These are phyloP conservation scores for Dicyrtoma fusca DNA, from an alignment of 2,888 invertebrate genomes.

Conservation along the genomic window DNA sequence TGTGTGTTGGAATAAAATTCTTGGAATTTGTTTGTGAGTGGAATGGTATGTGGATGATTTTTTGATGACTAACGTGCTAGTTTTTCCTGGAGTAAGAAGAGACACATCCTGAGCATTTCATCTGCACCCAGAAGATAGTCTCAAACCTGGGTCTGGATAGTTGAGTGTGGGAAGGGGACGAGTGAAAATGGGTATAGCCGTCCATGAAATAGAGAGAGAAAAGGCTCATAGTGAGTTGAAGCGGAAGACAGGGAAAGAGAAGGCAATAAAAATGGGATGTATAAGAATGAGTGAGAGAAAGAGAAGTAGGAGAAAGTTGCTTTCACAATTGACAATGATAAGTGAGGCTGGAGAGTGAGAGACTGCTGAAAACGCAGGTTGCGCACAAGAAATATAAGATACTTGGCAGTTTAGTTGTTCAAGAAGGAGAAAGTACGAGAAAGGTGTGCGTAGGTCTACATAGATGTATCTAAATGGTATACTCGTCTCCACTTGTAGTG, in stretches of 20 bases:
- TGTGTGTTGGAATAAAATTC: conserved; percentile 8
- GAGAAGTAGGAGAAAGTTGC: conserved; percentile 24
- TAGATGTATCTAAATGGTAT: neutral
- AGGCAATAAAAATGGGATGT: conserved; percentile 29
- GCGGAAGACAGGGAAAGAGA: neutral
- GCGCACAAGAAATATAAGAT: neutral
- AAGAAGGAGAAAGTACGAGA: neutral
- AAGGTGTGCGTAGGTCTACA: neutral
- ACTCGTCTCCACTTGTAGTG: neutral
- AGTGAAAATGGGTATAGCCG: neutral
- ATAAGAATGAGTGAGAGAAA: conserved; percentile 18
- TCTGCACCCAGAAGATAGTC: neutral
- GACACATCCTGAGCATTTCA: conserved; percentile 1
- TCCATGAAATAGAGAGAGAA: neutral
- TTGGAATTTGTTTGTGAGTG: conserved; percentile 10
- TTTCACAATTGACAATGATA: conserved; percentile 34
- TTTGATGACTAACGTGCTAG: conserved; percentile 15
- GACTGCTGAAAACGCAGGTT: conserved; percentile 9
- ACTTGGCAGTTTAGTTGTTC: no score
- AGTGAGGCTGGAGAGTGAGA: conserved; percentile 21
- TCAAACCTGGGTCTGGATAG: neutral
- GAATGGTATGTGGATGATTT: conserved; percentile 1
- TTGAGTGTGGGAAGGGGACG: neutral
- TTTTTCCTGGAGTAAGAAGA: neutral
- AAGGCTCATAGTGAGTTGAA: neutral